Percentiles rank a stretch among this genome's conserved stretches.
These are phyloP conservation scores for Phorcus lineatus DNA, from an alignment of 2,888 invertebrate species.

Conservation along the genomic window DNA sequence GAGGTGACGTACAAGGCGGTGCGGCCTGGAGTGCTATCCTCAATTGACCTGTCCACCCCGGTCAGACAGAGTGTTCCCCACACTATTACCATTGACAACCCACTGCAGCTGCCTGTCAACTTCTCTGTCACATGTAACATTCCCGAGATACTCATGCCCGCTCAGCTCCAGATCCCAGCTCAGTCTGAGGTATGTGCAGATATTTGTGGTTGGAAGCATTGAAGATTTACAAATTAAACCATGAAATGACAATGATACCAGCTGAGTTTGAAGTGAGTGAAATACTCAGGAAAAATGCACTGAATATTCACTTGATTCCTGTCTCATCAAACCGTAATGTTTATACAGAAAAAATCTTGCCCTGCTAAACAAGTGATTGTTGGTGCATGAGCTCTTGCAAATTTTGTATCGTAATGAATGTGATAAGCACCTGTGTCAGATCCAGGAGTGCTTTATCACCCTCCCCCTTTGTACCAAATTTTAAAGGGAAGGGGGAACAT, in stretches of 20 bases:
- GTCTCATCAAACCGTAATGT: neutral
- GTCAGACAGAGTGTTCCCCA: constrained; percentile 73
- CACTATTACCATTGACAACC: constrained; percentile 73
- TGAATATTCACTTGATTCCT: neutral
- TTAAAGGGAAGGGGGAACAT: too few species aligned
- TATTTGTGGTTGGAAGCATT: neutral
- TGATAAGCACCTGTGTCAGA: too few species aligned
- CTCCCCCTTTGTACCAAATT: too few species aligned
- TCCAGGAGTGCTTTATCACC: too few species aligned
- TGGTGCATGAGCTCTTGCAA: too few species aligned
- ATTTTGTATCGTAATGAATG: too few species aligned
- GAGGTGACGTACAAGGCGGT: constrained; percentile 72
- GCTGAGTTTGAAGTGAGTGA: too few species aligned
- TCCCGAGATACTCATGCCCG: constrained; percentile 72
- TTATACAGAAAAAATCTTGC: neutral
- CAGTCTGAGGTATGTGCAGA: constrained; percentile 67
- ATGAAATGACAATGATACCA: neutral
- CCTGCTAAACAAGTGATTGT: too few species aligned
- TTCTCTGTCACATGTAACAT: constrained; percentile 70
- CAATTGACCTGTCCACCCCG: constrained; percentile 71
- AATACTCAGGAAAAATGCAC: too few species aligned
- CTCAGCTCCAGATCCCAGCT: constrained; percentile 70
- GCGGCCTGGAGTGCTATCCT: constrained; percentile 67
- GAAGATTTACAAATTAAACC: neutral
- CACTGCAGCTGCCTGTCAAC: constrained; percentile 66